Conservation (phyloP, 2,888 invertebrate species). For the Drosophila percnosoma region DNA sequence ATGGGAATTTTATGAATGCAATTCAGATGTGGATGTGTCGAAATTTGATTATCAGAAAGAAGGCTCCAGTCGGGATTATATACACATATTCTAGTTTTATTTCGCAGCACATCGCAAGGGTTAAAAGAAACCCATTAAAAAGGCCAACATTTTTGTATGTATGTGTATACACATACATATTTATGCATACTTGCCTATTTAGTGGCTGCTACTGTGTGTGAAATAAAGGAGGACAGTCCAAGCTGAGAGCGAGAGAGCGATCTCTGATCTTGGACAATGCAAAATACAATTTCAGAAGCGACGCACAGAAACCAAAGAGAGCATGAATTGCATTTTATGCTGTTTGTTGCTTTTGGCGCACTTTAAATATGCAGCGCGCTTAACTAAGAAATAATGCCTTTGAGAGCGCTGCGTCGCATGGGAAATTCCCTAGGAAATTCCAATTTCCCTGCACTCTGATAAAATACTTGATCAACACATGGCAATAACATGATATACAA, state of each 20-base stretch:
- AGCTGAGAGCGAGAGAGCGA: not conserved
- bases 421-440: not conserved
- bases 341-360: not conserved
- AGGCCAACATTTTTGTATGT: not conserved
- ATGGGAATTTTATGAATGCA: not conserved
- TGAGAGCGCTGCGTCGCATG: not conserved
- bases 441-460: not conserved
- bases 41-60: not conserved
- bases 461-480: not conserved
- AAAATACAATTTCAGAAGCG: not conserved
- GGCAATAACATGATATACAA: not conserved
- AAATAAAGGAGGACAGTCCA: not conserved
- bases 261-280: not conserved
- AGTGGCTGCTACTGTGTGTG: not conserved
- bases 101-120: not conserved
- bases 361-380: not conserved
- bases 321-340: not conserved
- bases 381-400: not conserved
- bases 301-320: not conserved
- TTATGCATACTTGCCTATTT: not conserved
- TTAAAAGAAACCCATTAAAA: not conserved
- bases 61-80: not conserved
- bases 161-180: not conserved
- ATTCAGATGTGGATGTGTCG: not conserved
- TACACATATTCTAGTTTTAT: not conserved